Evolutionary conservation across 2,797 vertebrate genomes (phyloP), one percentile per base, ranked within the genome.

Genomic region (Diglossa cyanea): DNA sequence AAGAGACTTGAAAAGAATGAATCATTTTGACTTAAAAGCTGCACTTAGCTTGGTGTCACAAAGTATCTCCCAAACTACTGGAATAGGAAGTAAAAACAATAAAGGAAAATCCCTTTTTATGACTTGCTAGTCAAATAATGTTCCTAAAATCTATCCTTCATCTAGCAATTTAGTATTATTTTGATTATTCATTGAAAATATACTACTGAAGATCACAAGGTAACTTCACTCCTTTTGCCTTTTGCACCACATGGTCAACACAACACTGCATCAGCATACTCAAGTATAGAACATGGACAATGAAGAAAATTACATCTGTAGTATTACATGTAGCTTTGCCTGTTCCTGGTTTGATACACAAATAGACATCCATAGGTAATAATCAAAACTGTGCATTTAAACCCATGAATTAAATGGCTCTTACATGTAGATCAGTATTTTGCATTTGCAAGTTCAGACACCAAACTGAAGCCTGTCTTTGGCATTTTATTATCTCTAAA

Each of bases 231-330:
- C 16, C 37, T 86, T 74, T 39, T 33, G 30, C 20, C 10, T 8
- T 55, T 61, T 71, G 50, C 33, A 78, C n/a, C 37, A 84, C 42
- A n/a, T 42, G 30, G 19, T 57, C 62, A 68, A 35, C 42, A 42
- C 33, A 67, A 26, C 37, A 37, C 26, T 37, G 25, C 23, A 37
- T 51, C 42, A 39, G 19, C 24, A 19, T 7, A 31, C 17, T 21
- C 19, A 21, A 61, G 14, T 30, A 50, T 0, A 44, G 26, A 67
- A 19, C 14, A 58, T 0, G 1, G 5, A 30, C 17, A 66, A 26
- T 10, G 35, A 45, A 48, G 67, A 77, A n/a, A 57, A 62, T 16
- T 12, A 16, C 28, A 26, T 30, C 35, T 68, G 1, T 7, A 37
- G n/a, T 8, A 8, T 35, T 31, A 42, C 21, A 24, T 17, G 25